phyloP scores from a whole-genome alignment of 2,888 invertebrate genomes.

The Zygaena filipendulae region DNA sequence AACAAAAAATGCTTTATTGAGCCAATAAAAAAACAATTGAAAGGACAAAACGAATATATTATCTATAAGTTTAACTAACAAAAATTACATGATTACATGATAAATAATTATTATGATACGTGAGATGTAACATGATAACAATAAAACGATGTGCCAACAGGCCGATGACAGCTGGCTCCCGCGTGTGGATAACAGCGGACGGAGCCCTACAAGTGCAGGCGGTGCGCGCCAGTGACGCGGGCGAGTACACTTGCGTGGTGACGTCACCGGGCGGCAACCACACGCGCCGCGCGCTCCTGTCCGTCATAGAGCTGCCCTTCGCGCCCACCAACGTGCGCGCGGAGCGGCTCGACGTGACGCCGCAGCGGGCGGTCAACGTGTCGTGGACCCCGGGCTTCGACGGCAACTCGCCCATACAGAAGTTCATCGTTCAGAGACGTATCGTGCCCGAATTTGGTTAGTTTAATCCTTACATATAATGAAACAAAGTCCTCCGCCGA shows the following conservation, averaged over 20 bases:
- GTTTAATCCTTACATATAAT: too few relatives aligned
- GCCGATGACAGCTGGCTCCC: conserved; percentile 69
- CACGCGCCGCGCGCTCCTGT: conserved; percentile 82
- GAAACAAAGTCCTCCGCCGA: too few relatives aligned
- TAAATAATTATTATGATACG: too few relatives aligned
- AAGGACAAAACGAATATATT: too few relatives aligned
- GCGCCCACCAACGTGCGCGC: conserved; percentile 91
- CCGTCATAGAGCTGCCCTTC: conserved; percentile 93
- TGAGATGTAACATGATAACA: too few relatives aligned
- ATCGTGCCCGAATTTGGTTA: conserved; percentile 89
- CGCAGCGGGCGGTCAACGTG: conserved; percentile 85
- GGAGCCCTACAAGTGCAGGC: conserved; percentile 90
- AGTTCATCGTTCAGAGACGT: conserved; percentile 92
- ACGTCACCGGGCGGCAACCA: conserved; percentile 94
- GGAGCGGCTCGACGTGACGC: conserved; percentile 70
- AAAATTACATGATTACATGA: too few relatives aligned
- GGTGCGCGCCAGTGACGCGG: conserved; percentile 92
- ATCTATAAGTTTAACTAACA: too few relatives aligned
- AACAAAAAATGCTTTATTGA: too few relatives aligned
- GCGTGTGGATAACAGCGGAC: conserved; percentile 80
- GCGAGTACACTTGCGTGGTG: conserved; percentile 92
- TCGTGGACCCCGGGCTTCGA: conserved; percentile 97
- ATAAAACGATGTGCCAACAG: too few relatives aligned
- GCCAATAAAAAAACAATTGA: too few relatives aligned
- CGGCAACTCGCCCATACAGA: conserved; percentile 94